phyloP scores from a whole-genome alignment of 2,888 invertebrate species.

The Hypsopygia costalis region DNA sequence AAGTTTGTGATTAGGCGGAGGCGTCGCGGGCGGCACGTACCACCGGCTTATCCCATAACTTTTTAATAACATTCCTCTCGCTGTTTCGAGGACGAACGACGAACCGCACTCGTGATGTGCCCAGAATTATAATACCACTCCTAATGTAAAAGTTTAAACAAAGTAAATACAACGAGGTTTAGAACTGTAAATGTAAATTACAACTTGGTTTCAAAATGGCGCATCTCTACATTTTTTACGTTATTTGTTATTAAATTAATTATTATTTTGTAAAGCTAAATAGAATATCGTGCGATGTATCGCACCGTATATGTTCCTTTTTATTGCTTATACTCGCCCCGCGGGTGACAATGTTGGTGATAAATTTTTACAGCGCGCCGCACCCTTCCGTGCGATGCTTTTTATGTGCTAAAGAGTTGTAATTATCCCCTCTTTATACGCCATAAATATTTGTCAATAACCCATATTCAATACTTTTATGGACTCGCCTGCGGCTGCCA shows the following conservation, averaged over 20 bases:
- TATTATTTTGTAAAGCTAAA: too few species aligned
- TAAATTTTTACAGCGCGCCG: constrained; percentile 66
- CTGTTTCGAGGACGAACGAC: constrained; percentile 57
- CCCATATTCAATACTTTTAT: constrained; percentile 75
- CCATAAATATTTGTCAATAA: constrained; percentile 80
- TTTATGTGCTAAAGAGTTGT: constrained; percentile 79
- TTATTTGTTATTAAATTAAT: too few species aligned
- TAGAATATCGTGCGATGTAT: too few species aligned
- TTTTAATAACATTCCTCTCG: constrained; percentile 75
- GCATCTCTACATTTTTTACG: too few species aligned
- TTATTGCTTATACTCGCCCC: constrained; percentile 33
- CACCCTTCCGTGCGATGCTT: constrained; percentile 67
- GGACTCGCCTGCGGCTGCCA: constrained; percentile 66
- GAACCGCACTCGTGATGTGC: constrained; percentile 63
- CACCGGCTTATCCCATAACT: constrained; percentile 69
- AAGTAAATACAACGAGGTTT: constrained; percentile 32
- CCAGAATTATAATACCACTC: constrained; percentile 51
- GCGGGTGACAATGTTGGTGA: constrained; percentile 60
- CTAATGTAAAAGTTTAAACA: constrained; percentile 55
- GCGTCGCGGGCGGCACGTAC: constrained; percentile 47
- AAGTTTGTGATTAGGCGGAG: constrained; percentile 66
- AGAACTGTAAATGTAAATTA: constrained; percentile 8
- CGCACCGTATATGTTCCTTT: constrained; percentile 10
- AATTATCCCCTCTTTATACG: constrained; percentile 78
- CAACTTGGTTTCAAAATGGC: constrained; percentile 1